phyloP scores from a whole-genome alignment of 2,113 vertebrate species.

The Mesoclemmys tuberculata region DNA sequence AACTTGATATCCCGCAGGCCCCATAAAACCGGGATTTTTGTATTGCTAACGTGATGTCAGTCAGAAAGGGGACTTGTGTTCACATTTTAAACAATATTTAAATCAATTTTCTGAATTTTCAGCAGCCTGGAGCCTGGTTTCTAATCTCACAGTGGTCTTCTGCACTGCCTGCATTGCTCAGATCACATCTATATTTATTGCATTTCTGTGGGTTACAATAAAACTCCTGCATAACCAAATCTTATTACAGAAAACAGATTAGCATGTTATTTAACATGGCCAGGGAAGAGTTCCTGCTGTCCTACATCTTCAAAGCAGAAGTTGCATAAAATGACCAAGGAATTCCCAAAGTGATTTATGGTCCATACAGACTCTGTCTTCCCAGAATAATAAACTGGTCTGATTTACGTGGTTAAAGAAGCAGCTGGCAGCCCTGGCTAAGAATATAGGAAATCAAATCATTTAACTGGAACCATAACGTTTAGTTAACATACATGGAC shows the following conservation, averaged over 20 bases:
- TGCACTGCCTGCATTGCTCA: not conserved
- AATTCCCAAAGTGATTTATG: not conserved
- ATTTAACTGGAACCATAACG: accelerated
- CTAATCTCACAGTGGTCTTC: not conserved
- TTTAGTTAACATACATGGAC: accelerated
- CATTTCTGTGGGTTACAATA: not conserved
- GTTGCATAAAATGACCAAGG: not conserved
- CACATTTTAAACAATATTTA: not conserved
- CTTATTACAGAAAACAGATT: not conserved
- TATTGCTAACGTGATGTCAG: not conserved
- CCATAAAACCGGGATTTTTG: not conserved
- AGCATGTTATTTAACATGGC: not conserved
- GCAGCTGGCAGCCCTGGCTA: not conserved
- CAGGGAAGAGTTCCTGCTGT: not conserved
- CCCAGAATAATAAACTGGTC: not conserved
- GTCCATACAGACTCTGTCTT: not conserved
- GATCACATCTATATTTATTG: not conserved
- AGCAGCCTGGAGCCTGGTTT: not conserved
- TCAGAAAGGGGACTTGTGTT: not conserved
- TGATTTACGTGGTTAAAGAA: not conserved
- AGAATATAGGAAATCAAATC: accelerated
- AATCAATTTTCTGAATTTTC: not conserved
- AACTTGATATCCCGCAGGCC: not conserved
- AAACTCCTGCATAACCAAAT: not conserved
- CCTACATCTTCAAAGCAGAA: not conserved